Conservation (phyloP, 2,113 vertebrate genomes). For the Podarcis muralis region DNA sequence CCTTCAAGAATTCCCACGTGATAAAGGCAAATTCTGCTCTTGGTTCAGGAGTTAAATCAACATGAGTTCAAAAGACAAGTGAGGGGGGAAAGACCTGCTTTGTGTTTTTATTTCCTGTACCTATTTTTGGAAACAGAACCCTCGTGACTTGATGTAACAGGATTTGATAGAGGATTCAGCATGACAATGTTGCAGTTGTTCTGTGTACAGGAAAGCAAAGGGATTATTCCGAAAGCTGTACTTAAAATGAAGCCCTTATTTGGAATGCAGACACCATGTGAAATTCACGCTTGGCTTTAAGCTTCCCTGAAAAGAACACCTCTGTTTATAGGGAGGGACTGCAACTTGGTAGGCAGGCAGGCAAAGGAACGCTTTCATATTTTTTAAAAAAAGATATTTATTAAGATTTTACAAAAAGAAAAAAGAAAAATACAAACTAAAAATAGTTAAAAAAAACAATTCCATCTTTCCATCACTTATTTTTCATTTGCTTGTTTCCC, state of each 20-base stretch:
- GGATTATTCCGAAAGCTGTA: slow-evolving; percentile 32
- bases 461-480: too few species aligned
- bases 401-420: too few species aligned
- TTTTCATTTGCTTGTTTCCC: too few species aligned
- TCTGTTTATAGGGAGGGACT: not conserved
- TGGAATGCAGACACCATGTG: slow-evolving; percentile 41
- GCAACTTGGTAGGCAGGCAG: not conserved
- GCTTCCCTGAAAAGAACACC: slow-evolving; percentile 39
- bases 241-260: slow-evolving; percentile 34
- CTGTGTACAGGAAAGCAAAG: slow-evolving; percentile 14
- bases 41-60: slow-evolving; percentile 29
- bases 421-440: too few species aligned
- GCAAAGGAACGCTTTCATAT: not conserved
- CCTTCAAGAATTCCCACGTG: slow-evolving; percentile 33
- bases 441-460: too few species aligned
- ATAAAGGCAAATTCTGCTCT: not conserved
- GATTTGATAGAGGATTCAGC: slow-evolving; percentile 13
- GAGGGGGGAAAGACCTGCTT: not conserved
- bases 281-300: slow-evolving; percentile 35
- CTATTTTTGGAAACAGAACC: not conserved
- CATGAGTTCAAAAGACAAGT: not conserved
- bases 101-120: not conserved
- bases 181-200: slow-evolving; percentile 17
- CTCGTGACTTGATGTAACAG: not conserved
- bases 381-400: too few species aligned